Base-by-base conservation (phyloP, 2,888 invertebrate genomes). In the Pristionchus exspectatus region DNA sequence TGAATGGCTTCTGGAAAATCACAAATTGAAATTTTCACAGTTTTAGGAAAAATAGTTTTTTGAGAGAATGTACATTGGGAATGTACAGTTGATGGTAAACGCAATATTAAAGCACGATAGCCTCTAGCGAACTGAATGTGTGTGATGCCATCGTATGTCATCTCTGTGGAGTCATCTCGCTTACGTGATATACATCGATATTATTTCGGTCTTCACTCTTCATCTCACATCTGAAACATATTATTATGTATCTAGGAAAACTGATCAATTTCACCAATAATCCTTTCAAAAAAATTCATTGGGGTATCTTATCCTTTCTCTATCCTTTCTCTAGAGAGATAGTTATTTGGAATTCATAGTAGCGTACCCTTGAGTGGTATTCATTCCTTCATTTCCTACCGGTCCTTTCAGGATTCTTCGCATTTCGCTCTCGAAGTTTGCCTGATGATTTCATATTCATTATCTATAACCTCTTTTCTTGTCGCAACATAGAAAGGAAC, bases 401-500 rank as follows among this genome's bases (percentile, higher is more conserved):
- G 44, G 50, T 50, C 81, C 50, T 81, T 27, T 50, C 18, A 81
- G 81, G 9, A 81, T 44, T 21, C 81, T 50, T 27, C 50, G 81
- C 24, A 81, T 54, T 81, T 81, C 81, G 27, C n/a, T 24, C n/a
- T 81, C 50, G 50, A 81, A 81, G 27, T 81, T 81, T n/a, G 81
- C 24, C 81, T 81, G 81, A 38, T 38, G 16, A 33, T 7, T 69
- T n/a, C 69, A n/a, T 33, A 74, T 38, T 9, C 69, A 69, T 69
- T n/a, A 69, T 12, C 24, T n/a, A 27, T n/a, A n/a, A 69, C 69
- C 14, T n/a, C 14, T n/a, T 27, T 27, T 27, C 7, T n/a, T 69
- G 5, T 27, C 24, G 4, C n/a, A 69, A 69, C 24, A 33, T 74
- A 44, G 14, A 38, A 21, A 21, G 21, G 18, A 5, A 21, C 44